A percentile compares a stretch with the other conserved stretches of the same genome.
These are phyloP conservation scores for Agrotis segetum DNA, from an alignment of 2,888 invertebrate genomes.

Conservation along the genomic window DNA sequence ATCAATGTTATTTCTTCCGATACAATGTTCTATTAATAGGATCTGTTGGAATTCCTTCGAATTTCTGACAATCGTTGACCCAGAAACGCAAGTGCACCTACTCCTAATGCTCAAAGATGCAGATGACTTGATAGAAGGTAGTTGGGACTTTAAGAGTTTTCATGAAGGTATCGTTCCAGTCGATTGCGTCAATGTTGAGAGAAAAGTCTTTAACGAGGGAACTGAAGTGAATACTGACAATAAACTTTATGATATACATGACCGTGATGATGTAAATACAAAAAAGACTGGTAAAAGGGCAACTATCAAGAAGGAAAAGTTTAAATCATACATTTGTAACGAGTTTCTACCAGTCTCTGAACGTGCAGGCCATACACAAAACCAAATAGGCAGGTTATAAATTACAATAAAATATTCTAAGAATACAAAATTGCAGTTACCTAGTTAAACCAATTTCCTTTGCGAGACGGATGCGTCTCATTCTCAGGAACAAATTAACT, in stretches of 20 bases:
- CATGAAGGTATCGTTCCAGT: background rate
- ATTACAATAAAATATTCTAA: slow-evolving; percentile 32
- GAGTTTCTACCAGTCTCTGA: background rate
- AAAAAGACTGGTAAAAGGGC: background rate
- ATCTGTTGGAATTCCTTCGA: slow-evolving; percentile 3
- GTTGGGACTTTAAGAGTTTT: background rate
- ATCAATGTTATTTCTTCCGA: background rate
- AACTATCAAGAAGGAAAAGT: background rate
- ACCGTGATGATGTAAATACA: background rate
- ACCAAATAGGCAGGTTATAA: background rate
- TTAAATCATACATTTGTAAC: background rate
- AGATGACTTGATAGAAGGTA: slow-evolving; percentile 29
- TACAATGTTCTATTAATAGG: slow-evolving; percentile 10
- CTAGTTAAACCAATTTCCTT: slow-evolving; percentile 64
- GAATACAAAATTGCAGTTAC: slow-evolving; percentile 61
- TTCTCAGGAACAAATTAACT: slow-evolving; percentile 77
- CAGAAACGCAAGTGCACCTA: slow-evolving; percentile 26
- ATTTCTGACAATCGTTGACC: slow-evolving; percentile 23
- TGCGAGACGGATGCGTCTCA: slow-evolving; percentile 79
- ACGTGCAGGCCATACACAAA: background rate
- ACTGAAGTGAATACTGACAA: background rate
- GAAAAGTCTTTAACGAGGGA: background rate
- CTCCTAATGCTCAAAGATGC: slow-evolving; percentile 29
- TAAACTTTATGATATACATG: background rate
- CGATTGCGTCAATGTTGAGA: background rate